Base-by-base conservation (phyloP, 2,888 invertebrate genomes). In the Pogonocherus hispidulus region DNA sequence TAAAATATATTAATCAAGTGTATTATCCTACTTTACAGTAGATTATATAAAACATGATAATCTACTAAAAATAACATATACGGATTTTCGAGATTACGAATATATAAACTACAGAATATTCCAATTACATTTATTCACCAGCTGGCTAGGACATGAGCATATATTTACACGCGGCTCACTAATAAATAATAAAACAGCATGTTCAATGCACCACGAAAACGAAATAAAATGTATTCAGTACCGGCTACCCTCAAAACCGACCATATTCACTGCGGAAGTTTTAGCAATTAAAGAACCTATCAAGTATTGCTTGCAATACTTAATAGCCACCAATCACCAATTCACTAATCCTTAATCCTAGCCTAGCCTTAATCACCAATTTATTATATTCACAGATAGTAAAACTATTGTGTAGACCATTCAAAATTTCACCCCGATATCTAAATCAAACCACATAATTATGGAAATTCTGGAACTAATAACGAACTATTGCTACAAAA, bases 151-250 rank as follows among this genome's bases (percentile, higher is more conserved):
- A 8, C 41, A 37, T 9, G 41, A 37, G 8, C 19, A 56, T 18
- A 56, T 56, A 49, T 49, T 56, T 35, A 56, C 56, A 2, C 23
- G 23, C 18, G 54, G 54, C 9, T 54, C 32, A 5, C 27, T 32
- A 27, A 54, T 4, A 54, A 54, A 54, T n/a, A 35, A 16, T 8
- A 20, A 37, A 55, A 18, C 55, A 11, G 35, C 16, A 3, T 55
- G 32, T 56, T 37, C 56, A 5, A 14, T 41, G 11, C 37, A 19
- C 41, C 19, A 56, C 9, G 22, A 56, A 4, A 54, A 54, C 22
- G 6, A 51, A 5, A 51, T 11, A 18, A 11, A 9, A 20, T 52
- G 8, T 20, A 23, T 16, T 11, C 22, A 52, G 3, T 56, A 20
- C 9, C 14, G n/a, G 3, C 11, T 56, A 37, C 16, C 56, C 6